These are phyloP conservation scores for Bombyx huttoni DNA, from an alignment of 2,888 invertebrate genomes.

Conservation along the genomic window DNA sequence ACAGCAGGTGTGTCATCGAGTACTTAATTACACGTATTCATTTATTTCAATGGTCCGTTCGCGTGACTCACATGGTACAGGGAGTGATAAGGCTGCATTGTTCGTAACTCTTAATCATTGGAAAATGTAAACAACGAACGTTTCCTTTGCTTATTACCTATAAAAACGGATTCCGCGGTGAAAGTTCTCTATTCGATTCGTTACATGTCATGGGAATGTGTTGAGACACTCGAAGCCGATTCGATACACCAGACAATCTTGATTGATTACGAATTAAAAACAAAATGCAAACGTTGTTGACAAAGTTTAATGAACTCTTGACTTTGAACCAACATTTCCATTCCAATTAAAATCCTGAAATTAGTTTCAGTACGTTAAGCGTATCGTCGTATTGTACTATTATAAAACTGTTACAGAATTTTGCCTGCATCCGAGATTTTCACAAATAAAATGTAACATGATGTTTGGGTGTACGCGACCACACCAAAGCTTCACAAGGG, in stretches of 20 bases:
- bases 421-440: too few species aligned
- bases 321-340: neutral
- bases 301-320: neutral
- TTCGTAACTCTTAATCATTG: constrained; percentile 20
- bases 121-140: neutral
- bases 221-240: neutral
- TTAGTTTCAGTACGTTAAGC: neutral
- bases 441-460: too few species aligned
- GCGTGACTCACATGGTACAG: constrained; percentile 22
- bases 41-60: constrained; percentile 12
- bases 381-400: too few species aligned
- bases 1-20: constrained; percentile 4
- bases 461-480: too few species aligned
- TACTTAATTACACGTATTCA: constrained; percentile 1
- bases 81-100: constrained; percentile 29
- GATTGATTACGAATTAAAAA: neutral
- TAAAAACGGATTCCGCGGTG: neutral
- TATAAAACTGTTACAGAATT: too few species aligned
- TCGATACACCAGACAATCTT: neutral
- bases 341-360: neutral
- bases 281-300: neutral
- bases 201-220: neutral
- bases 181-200: neutral
- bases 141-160: neutral
- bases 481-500: too few species aligned